A percentile compares a stretch with the other conserved stretches of the same genome.
These are phyloP conservation scores for Dasyurus viverrinus DNA, from an alignment of 2,113 vertebrate genomes.

Conservation along the genomic window DNA sequence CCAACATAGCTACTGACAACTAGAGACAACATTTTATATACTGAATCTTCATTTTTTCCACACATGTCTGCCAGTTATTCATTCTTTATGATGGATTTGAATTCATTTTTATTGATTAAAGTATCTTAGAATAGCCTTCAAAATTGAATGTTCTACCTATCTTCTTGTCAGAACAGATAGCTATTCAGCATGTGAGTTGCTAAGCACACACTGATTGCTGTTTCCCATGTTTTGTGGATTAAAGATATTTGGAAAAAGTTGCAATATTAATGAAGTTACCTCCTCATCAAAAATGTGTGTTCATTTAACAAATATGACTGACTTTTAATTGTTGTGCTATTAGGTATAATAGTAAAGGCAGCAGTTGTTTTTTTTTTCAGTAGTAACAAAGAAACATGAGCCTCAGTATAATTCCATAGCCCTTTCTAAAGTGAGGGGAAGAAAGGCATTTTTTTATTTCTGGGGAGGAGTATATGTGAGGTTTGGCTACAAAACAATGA, in stretches of 20 bases:
- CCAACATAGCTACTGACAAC: conserved; percentile 65
- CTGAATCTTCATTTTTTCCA: conserved; percentile 45
- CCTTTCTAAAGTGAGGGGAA: conserved; percentile 69
- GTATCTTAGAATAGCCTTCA: conserved; percentile 15
- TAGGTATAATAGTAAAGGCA: conserved; percentile 34
- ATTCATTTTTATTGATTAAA: conserved; percentile 51
- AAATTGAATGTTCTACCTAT: conserved; percentile 21
- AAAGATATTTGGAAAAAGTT: conserved; percentile 49
- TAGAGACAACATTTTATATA: conserved; percentile 55
- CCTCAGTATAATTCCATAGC: conserved; percentile 54
- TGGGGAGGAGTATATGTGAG: conserved; percentile 62
- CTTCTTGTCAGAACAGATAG: not conserved
- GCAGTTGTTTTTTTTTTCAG: conserved; percentile 57
- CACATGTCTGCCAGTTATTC: conserved; percentile 40
- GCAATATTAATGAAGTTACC: conserved; percentile 51
- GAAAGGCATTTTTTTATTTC: conserved; percentile 70
- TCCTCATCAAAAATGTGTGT: conserved; percentile 34
- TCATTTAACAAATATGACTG: conserved; percentile 66
- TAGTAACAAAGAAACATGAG: conserved; percentile 62
- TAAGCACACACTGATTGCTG: not conserved
- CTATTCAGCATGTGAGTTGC: not conserved
- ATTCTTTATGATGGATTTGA: conserved; percentile 35
- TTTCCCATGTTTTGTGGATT: conserved; percentile 40
- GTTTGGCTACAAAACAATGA: conserved; percentile 65
- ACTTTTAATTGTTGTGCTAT: conserved; percentile 64